A percentile compares a stretch with the other conserved stretches of the same genome.
Evolutionary conservation across 2,797 vertebrate genomes (phyloP).

Genomic region (Brotula barbata): DNA sequence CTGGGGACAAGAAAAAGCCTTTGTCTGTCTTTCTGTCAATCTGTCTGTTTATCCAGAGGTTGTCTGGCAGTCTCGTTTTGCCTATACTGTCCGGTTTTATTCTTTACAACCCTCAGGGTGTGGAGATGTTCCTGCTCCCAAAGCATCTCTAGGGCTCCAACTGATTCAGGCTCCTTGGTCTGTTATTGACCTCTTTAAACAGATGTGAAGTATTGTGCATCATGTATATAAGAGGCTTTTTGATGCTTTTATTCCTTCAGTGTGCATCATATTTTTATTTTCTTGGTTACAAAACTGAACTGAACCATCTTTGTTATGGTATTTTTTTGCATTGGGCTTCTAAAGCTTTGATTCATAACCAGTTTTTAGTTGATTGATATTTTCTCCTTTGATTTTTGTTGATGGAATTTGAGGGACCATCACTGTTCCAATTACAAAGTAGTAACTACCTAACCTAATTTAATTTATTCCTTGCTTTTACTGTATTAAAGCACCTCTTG

Average conservation of each 20-base stretch:
- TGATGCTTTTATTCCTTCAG: conserved; percentile 1
- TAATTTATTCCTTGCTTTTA: conserved; percentile 18
- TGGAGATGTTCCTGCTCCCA: conserved; percentile 23
- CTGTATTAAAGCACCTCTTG: conserved; percentile 33
- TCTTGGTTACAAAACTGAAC: conserved; percentile 13
- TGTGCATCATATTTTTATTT: conserved; percentile 2
- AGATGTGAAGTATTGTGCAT: conserved; percentile 20
- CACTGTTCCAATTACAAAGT: conserved; percentile 6
- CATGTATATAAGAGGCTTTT: conserved; percentile 20
- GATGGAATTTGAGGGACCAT: not conserved
- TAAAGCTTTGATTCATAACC: not conserved
- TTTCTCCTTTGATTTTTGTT: not conserved
- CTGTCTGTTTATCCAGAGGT: conserved; percentile 22
- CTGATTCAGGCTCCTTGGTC: conserved; percentile 28
- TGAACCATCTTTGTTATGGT: not conserved
- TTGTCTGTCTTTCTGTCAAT: conserved; percentile 36
- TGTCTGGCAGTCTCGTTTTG: conserved; percentile 28
- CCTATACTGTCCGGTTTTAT: conserved; percentile 30
- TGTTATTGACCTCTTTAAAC: conserved; percentile 42
- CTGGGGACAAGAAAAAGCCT: conserved; percentile 38
- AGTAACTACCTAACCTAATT: conserved; percentile 25
- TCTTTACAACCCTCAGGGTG: conserved; percentile 48
- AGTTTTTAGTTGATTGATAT: not conserved
- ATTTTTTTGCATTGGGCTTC: not conserved
- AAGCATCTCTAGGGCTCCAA: conserved; percentile 26